Evolutionary conservation across 37 sponge, comb jelly and placozoan genomes (phyloP), one percentile per base, ranked within the genome.

Genomic region (Geodia barretti): DNA sequence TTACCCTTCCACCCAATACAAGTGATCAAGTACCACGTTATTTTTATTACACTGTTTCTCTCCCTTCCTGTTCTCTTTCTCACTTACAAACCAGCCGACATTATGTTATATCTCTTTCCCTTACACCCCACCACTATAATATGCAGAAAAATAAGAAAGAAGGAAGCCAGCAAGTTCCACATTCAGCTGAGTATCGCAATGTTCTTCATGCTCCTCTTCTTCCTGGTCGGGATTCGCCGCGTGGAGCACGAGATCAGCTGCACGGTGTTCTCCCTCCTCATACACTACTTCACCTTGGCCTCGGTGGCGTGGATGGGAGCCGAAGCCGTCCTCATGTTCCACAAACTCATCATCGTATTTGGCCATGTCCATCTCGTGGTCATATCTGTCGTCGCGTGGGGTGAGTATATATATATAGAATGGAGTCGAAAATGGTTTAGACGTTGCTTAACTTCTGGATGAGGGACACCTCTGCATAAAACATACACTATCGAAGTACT

Each of bases 221-320:
- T 90, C 64, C 1, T 74, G 17, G 41, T 77, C 71, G 91, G 91
- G 19, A 70, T 90, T 60, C 77, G 86, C 70, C 72, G 91, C 31
- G 75, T 77, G 23, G 82, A 75, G 29, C 68, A 81, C 29, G n/a
- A 4, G n/a, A 38, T 39, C 23, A 76, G 32, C 39, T 90, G 91
- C 69, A 86, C 73, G 21, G 40, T 42, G 26, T 28, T 80, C 32
- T 83, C 85, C 7, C 39, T 65, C 3, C 64, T 86, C 1, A 79
- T 90, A 24, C 86, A 67, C 1, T 90, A 90, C 64, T 86, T 90
- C 72, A 80, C 82, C 2, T 64, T 86, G 60, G 86, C 81, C 41
- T 64, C 87, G 34, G 72, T 73, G 26, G 29, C 73, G 30, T 90
- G 91, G 91, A 90, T 90, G 91, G 91, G 88, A 37, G 85, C 85